Conservation (phyloP, 2,888 invertebrate genomes). For the Phoenoteleia sp. region DNA sequence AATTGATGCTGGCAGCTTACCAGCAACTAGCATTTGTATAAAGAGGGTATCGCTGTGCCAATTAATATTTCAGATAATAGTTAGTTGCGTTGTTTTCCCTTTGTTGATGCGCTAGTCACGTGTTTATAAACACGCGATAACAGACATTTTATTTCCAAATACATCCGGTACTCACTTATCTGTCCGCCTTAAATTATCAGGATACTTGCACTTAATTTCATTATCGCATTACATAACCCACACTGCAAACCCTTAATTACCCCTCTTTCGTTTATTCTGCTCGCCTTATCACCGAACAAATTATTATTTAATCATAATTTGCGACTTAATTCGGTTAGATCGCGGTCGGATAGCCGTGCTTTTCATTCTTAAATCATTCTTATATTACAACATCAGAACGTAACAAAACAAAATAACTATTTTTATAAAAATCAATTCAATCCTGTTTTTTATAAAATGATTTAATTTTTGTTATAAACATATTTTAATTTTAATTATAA, state of each 20-base stretch:
- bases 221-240: conserved; percentile 8
- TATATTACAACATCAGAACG: no score
- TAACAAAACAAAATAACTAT: no score
- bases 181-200: conserved; percentile 5
- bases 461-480: no score
- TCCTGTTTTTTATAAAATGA: no score
- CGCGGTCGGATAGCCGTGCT: not conserved
- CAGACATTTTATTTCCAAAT: not conserved
- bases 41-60: conserved; percentile 5
- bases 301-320: not conserved
- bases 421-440: no score
- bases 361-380: no score
- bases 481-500: no score
- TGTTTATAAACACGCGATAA: conserved; percentile 16
- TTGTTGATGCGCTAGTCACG: not conserved
- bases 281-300: not conserved
- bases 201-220: conserved; percentile 21
- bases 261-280: not conserved
- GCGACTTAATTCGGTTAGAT: not conserved
- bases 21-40: conserved; percentile 17
- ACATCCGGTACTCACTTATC: not conserved
- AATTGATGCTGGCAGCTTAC: conserved; percentile 35
- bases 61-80: conserved; percentile 46
- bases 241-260: conserved; percentile 11
- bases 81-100: conserved; percentile 16